These are phyloP conservation scores for Drosophila nikananu DNA, from an alignment of 1,140 invertebrate species.

Conservation along the genomic window DNA sequence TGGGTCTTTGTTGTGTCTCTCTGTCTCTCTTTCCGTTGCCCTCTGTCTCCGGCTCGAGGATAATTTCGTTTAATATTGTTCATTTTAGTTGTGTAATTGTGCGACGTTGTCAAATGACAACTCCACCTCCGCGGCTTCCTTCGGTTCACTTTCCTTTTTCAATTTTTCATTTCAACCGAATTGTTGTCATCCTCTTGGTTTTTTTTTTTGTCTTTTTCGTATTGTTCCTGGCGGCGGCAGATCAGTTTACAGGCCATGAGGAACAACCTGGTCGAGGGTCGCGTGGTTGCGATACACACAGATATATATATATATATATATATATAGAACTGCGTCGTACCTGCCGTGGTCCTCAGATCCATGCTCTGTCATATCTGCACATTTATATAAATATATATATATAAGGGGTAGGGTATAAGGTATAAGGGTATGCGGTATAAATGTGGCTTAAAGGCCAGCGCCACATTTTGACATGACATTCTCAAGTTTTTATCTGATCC, in stretches of 20 bases:
- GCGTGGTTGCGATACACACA: slow-evolving; percentile 58
- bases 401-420: not conserved
- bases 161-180: slow-evolving; percentile 65
- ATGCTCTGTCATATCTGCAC: slow-evolving; percentile 58
- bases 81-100: slow-evolving; percentile 84
- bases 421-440: slow-evolving; percentile 24
- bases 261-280: slow-evolving; percentile 37
- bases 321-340: slow-evolving; percentile 14
- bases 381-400: slow-evolving; percentile 3
- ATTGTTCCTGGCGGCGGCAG: slow-evolving; percentile 62
- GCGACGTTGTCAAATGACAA: slow-evolving; percentile 61
- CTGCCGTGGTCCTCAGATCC: slow-evolving; percentile 35
- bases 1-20: slow-evolving; percentile 67
- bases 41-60: slow-evolving; percentile 38
- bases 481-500: slow-evolving; percentile 74
- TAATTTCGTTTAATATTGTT: slow-evolving; percentile 83
- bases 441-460: slow-evolving; percentile 57
- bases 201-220: slow-evolving; percentile 22
- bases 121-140: slow-evolving; percentile 49
- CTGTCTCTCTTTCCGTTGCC: slow-evolving; percentile 27
- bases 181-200: slow-evolving; percentile 36
- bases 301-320: not conserved
- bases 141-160: slow-evolving; percentile 74
- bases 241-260: slow-evolving; percentile 64
- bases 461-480: slow-evolving; percentile 81